phyloP scores from a whole-genome alignment of 2,797 vertebrate genomes.

The Pachyuromys duprasi region DNA sequence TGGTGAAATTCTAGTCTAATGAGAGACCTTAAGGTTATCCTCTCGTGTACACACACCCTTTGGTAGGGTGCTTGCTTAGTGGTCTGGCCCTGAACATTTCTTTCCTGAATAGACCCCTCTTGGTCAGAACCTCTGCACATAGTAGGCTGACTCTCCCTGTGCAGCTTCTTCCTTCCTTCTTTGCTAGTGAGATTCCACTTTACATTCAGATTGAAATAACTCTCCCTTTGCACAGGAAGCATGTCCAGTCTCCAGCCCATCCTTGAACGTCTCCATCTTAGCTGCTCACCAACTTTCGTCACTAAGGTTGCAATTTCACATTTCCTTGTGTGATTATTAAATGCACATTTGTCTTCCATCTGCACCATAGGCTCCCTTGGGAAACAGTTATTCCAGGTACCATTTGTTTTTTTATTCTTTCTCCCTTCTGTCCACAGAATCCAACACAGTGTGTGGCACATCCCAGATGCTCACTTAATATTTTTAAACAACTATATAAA shows the following conservation, averaged over 20 bases:
- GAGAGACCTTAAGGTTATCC: background rate
- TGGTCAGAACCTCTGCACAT: background rate
- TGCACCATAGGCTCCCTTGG: background rate
- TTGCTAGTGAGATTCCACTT: background rate
- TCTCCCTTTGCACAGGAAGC: background rate
- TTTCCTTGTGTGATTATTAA: background rate
- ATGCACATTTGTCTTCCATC: background rate
- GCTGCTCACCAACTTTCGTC: background rate
- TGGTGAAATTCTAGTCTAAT: background rate
- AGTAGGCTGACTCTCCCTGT: background rate
- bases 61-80: background rate
- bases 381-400: background rate
- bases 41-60: background rate
- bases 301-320: background rate
- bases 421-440: background rate
- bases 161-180: background rate
- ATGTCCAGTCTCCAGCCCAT: background rate
- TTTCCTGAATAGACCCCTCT: background rate
- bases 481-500: background rate
- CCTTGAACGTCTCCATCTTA: background rate
- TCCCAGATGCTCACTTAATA: background rate
- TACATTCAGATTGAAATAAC: background rate
- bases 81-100: background rate
- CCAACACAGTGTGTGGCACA: background rate
- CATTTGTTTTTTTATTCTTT: background rate